Conservation (phyloP, 2,797 vertebrate genomes). For the Sparus aurata region DNA sequence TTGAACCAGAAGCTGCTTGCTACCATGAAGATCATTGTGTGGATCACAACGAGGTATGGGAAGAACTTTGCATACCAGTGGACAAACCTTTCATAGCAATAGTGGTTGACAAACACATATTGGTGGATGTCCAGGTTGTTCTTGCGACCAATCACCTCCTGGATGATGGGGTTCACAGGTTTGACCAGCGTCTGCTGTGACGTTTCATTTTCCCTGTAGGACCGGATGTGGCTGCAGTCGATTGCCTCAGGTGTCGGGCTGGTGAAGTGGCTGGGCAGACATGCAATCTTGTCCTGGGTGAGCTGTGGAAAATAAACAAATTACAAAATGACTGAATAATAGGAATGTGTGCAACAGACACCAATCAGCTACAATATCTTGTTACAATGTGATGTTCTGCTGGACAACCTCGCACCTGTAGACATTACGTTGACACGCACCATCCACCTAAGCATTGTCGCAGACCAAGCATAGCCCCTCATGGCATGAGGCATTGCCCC, state of each 20-base stretch:
- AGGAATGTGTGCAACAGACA: not conserved
- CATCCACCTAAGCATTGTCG: too few relatives aligned
- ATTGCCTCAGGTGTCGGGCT: slow-evolving; percentile 76
- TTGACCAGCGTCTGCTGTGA: slow-evolving; percentile 48
- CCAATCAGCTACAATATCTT: too few relatives aligned
- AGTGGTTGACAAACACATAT: slow-evolving; percentile 92
- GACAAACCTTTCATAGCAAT: slow-evolving; percentile 91
- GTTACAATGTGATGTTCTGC: not conserved
- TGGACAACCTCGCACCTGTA: too few relatives aligned
- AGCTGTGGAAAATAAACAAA: slow-evolving; percentile 79
- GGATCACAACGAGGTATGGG: slow-evolving; percentile 93
- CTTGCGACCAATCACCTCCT: slow-evolving; percentile 86
- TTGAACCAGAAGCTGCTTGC: slow-evolving; percentile 97
- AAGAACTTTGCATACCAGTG: slow-evolving; percentile 96
- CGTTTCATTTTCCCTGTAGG: slow-evolving; percentile 73
- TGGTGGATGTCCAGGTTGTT: slow-evolving; percentile 94
- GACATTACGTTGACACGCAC: too few relatives aligned
- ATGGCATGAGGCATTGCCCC: too few relatives aligned
- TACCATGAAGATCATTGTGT: slow-evolving; percentile 93
- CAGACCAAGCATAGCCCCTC: too few relatives aligned
- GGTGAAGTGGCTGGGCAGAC: slow-evolving; percentile 88
- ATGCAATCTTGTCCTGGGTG: slow-evolving; percentile 93
- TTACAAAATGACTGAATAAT: not conserved
- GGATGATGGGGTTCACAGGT: slow-evolving; percentile 61
- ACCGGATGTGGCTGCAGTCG: slow-evolving; percentile 85